These are phyloP conservation scores for Achatina immaculata DNA, from an alignment of 1,140 invertebrate species.

Conservation along the genomic window DNA sequence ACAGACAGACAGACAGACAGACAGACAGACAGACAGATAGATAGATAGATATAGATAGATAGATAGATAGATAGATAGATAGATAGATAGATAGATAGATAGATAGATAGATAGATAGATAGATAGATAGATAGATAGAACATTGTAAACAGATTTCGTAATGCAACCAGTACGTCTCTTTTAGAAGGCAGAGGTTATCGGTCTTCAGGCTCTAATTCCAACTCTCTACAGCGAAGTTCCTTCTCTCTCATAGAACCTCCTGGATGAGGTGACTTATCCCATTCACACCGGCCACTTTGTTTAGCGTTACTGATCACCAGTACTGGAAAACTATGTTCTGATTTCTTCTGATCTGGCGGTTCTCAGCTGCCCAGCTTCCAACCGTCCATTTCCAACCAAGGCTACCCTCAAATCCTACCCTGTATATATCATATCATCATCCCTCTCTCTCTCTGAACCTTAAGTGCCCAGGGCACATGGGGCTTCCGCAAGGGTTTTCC, in stretches of 20 bases:
- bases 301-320: background rate
- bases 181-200: too few species aligned
- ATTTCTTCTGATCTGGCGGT: background rate
- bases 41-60: background rate
- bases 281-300: background rate
- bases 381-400: background rate
- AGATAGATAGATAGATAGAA: background rate
- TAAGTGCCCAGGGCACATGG: too few species aligned
- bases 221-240: background rate
- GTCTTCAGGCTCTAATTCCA: too few species aligned
- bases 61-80: background rate
- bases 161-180: too few species aligned
- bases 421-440: background rate
- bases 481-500: too few species aligned
- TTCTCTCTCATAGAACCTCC: too few species aligned
- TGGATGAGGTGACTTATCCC: background rate
- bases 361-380: background rate
- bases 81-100: background rate
- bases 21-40: background rate
- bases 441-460: too few species aligned
- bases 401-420: background rate
- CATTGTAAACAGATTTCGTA: background rate
- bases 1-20: constrained; percentile 17
- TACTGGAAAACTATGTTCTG: background rate
- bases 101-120: background rate